Conservation (phyloP, 2,888 invertebrate genomes). For the Cephus pygmeus region DNA sequence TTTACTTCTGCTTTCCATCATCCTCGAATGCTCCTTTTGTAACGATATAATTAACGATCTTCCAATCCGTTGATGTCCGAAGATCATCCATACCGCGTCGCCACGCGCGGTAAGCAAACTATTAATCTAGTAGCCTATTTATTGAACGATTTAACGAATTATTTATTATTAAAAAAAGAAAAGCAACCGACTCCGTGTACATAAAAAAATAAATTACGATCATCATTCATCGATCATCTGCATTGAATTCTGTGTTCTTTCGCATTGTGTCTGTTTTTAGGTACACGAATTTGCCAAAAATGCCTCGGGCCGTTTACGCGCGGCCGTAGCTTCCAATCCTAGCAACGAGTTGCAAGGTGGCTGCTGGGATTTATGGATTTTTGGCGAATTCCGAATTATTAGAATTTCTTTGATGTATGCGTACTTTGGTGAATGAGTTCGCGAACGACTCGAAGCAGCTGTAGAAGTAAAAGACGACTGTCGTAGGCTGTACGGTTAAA, state of each 20-base stretch:
- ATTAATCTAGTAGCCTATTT: slow-evolving; percentile 53
- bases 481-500: slow-evolving; percentile 10
- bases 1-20: neutral
- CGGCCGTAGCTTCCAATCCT: neutral
- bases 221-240: slow-evolving; percentile 38
- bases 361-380: slow-evolving; percentile 14
- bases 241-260: slow-evolving; percentile 38
- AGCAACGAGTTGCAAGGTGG: neutral
- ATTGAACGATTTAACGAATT: slow-evolving; percentile 45
- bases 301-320: slow-evolving; percentile 7
- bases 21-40: neutral
- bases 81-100: neutral
- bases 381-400: slow-evolving; percentile 31
- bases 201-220: slow-evolving; percentile 34
- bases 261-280: slow-evolving; percentile 38
- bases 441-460: slow-evolving; percentile 23
- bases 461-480: slow-evolving; percentile 32
- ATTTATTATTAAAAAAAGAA: slow-evolving; percentile 42
- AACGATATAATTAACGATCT: neutral
- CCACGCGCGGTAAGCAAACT: slow-evolving; percentile 19
- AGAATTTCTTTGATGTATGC: slow-evolving; percentile 30
- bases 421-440: slow-evolving; percentile 30
- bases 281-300: slow-evolving; percentile 36
- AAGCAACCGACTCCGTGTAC: slow-evolving; percentile 42
- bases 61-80: neutral